Base-by-base conservation (phyloP, 2,113 vertebrate genomes). In the Galeopterus variegatus region DNA sequence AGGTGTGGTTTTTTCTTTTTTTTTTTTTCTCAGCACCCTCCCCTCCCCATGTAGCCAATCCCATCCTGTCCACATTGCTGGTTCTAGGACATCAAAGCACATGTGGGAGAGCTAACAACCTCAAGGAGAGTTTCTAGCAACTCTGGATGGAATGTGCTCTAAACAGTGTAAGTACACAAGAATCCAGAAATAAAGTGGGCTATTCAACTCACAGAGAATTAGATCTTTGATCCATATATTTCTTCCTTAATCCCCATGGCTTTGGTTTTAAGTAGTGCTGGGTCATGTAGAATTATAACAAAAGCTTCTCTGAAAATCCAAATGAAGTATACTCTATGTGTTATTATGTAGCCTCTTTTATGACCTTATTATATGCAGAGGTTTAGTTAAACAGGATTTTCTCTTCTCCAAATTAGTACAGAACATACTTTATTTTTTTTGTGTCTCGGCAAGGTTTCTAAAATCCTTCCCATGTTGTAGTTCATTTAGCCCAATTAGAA, bases 401-500 rank as follows among this genome's bases (percentile, higher is more conserved):
- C 81, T 80, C 62, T 96, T 97, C 73, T 97, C 75, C 75, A 69
- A 72, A 70, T 96, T 97, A 90, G 76, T 96, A 89, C 77, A 88
- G 84, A 70, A 88, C 62, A 96, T 94, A 65, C 33, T 97, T 81
- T 67, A n/a, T 8, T 75, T 69, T 88, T 88, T 98, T 93, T 95
- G 24, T 93, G 23, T 96, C 88, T 83, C 48, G n/a, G 33, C 95
- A 96, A 96, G 64, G 36, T 96, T 97, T 97, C 94, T 54, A 17
- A 93, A 97, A 80, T 70, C 82, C 89, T 97, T 97, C 82, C 88
- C 11, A 84, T 92, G 69, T 72, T 96, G 89, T 98, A 89, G 33
- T 92, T 98, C 93, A 98, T 97, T 98, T 90, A 90, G 64, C 56
- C 60, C 90, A 98, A 98, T 98, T 97, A 98, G 45, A 98, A 98